Conservation (phyloP, 1,140 invertebrate genomes). For the Leptinotarsa lineolata region DNA sequence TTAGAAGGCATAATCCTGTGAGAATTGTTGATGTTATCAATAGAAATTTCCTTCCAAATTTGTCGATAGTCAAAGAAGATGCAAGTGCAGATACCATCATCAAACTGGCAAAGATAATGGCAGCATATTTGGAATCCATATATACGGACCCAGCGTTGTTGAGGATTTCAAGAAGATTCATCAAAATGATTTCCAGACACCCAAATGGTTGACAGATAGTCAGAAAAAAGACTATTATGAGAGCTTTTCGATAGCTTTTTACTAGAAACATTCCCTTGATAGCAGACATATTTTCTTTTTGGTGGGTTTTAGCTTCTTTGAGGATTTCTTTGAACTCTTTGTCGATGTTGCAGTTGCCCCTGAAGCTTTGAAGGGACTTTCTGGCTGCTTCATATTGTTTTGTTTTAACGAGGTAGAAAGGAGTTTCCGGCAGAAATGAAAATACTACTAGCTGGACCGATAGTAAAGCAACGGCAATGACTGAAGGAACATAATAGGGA, state of each 20-base stretch:
- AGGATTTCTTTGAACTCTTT: conserved; percentile 45
- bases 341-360: conserved; percentile 50
- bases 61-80: conserved; percentile 39
- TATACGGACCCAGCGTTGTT: conserved; percentile 48
- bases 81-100: conserved; percentile 36
- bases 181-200: conserved; percentile 49
- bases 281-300: conserved; percentile 35
- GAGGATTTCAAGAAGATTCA: conserved; percentile 46
- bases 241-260: conserved; percentile 40
- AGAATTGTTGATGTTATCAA: conserved; percentile 38
- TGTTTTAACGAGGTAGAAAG: conserved; percentile 41
- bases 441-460: conserved; percentile 34
- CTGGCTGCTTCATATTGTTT: conserved; percentile 58
- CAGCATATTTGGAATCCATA: conserved; percentile 32
- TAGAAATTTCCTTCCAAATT: conserved; percentile 41
- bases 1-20: conserved; percentile 35
- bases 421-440: conserved; percentile 42
- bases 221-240: conserved; percentile 41
- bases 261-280: conserved; percentile 41
- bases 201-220: conserved; percentile 39
- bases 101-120: conserved; percentile 41
- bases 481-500: conserved; percentile 21
- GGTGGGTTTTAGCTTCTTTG: conserved; percentile 36
- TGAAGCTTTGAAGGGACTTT: conserved; percentile 58
- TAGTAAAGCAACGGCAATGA: conserved; percentile 44